Evolutionary conservation across 2,113 vertebrate genomes (phyloP).

Genomic region (Pseudorasbora parva): DNA sequence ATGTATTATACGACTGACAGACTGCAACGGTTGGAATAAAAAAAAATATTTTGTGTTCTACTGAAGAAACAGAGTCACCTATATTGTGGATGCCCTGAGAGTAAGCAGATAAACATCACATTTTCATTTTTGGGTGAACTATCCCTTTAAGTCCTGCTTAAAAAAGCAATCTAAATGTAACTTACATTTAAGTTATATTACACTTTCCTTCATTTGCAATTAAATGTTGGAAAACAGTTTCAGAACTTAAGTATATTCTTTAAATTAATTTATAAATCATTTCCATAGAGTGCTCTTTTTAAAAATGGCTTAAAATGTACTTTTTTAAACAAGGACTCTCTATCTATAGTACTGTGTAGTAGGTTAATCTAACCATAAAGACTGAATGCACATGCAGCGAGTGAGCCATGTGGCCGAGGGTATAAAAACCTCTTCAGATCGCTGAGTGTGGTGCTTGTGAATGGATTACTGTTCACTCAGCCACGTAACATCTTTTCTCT

Average conservation of each 20-base stretch:
- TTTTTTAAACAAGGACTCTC: background rate
- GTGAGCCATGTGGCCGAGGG: constrained; percentile 41
- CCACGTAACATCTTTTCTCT: constrained; percentile 57
- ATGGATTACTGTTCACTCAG: constrained; percentile 59
- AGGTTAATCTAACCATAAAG: constrained; percentile 52
- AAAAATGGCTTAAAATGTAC: background rate
- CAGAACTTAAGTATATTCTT: background rate
- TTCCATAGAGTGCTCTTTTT: background rate
- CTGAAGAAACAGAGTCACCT: too few relatives aligned
- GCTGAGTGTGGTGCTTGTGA: constrained; percentile 52
- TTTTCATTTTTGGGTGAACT: too few relatives aligned
- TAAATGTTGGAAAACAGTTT: too few relatives aligned
- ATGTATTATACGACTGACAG: too few relatives aligned
- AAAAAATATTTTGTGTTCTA: too few relatives aligned
- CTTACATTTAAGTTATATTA: too few relatives aligned
- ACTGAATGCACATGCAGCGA: constrained; percentile 32
- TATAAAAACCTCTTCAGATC: constrained; percentile 54
- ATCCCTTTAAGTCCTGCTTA: too few relatives aligned
- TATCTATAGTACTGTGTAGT: constrained; percentile 19
- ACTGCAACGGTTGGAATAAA: too few relatives aligned
- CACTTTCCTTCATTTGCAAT: too few relatives aligned
- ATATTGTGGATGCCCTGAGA: too few relatives aligned
- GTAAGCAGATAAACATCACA: too few relatives aligned
- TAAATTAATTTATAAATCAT: background rate
- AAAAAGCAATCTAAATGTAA: too few relatives aligned